A percentile compares a stretch with the other conserved stretches of the same genome.
These are phyloP conservation scores for Coleophora deauratella DNA, from an alignment of 2,888 invertebrate species.

Conservation along the genomic window DNA sequence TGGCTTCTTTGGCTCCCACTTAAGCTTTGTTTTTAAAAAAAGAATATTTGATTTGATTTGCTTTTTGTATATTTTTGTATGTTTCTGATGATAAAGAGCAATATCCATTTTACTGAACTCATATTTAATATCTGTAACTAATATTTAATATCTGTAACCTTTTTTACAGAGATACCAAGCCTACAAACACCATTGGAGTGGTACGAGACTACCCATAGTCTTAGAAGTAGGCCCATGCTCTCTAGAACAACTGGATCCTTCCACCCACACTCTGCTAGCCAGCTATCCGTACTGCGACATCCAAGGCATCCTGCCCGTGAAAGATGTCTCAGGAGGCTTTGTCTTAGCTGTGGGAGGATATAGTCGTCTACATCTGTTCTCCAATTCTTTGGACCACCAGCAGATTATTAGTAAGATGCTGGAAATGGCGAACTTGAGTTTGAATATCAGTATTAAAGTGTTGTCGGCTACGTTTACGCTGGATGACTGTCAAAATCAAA, in stretches of 20 bases:
- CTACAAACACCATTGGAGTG: slow-evolving; percentile 98
- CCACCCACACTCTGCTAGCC: slow-evolving; percentile 86
- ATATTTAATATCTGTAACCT: too few species aligned
- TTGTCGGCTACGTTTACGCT: slow-evolving; percentile 87
- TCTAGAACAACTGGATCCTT: slow-evolving; percentile 92
- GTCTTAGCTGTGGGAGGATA: slow-evolving; percentile 94
- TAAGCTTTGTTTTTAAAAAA: too few species aligned
- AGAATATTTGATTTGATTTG: too few species aligned
- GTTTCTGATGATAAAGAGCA: too few species aligned
- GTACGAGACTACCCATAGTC: slow-evolving; percentile 88
- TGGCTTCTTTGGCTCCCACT: too few species aligned
- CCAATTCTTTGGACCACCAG: slow-evolving; percentile 84
- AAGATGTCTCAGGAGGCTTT: slow-evolving; percentile 94
- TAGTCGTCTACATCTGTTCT: slow-evolving; percentile 92
- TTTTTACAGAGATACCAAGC: slow-evolving; percentile 84
- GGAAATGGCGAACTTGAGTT: slow-evolving; percentile 85
- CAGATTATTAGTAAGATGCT: slow-evolving; percentile 90
- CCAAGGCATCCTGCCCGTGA: slow-evolving; percentile 77
- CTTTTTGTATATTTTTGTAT: too few species aligned
- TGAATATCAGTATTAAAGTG: slow-evolving; percentile 89
- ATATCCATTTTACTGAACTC: too few species aligned
- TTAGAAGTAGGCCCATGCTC: slow-evolving; percentile 95
- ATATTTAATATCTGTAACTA: too few species aligned
- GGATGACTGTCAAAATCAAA: slow-evolving; percentile 89
- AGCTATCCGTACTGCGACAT: slow-evolving; percentile 64